phyloP scores from a whole-genome alignment of 1,140 invertebrate species.

The Paramacrobiotus metropolitanus region DNA sequence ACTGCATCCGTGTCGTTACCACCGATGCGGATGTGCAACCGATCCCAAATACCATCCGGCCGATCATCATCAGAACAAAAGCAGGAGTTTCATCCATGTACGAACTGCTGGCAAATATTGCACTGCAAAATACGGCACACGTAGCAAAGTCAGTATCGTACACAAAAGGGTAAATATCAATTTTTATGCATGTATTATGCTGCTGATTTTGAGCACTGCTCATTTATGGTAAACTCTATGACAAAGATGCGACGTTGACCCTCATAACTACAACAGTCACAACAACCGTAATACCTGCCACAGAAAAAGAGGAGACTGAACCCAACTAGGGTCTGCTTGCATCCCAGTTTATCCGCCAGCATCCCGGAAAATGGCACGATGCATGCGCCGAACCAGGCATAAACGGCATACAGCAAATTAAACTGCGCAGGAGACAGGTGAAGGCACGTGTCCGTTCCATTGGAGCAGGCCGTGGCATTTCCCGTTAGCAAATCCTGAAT shows the following conservation, averaged over 20 bases:
- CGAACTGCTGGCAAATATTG: background rate
- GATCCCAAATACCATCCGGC: background rate
- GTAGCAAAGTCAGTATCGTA: too few relatives aligned
- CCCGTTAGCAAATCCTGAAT: background rate
- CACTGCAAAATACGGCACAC: background rate
- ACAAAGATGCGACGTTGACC: too few relatives aligned
- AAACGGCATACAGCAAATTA: background rate
- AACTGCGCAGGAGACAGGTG: background rate
- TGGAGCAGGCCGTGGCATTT: background rate
- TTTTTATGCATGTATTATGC: too few relatives aligned
- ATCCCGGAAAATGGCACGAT: constrained; percentile 3
- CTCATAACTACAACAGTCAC: too few relatives aligned
- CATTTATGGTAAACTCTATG: too few relatives aligned
- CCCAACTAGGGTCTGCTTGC: background rate
- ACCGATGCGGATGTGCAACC: background rate
- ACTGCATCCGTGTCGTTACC: background rate
- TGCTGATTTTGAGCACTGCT: too few relatives aligned
- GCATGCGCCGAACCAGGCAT: constrained; percentile 1
- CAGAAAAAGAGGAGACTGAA: background rate
- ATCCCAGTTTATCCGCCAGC: background rate
- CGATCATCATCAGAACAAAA: background rate
- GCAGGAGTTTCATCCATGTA: background rate
- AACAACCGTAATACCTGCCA: too few relatives aligned
- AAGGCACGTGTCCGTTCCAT: background rate
- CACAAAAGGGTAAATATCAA: too few relatives aligned